Evolutionary conservation across 2,888 invertebrate genomes (phyloP).

Genomic region (Cepaea hortensis): DNA sequence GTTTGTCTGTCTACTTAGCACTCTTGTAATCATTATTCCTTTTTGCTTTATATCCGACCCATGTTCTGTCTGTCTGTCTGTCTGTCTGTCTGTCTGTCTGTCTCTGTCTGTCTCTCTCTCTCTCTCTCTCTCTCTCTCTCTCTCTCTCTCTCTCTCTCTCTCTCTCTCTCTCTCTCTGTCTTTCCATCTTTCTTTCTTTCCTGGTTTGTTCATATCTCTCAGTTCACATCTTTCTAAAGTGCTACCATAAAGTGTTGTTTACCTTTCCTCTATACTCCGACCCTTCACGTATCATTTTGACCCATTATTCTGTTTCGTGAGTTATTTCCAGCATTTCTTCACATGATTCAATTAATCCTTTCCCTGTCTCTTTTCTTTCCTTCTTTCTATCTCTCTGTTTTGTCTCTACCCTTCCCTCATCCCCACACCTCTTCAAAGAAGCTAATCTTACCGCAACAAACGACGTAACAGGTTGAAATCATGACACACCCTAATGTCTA

Average conservation of each 20-base stretch:
- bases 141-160: slow-evolving; percentile 15
- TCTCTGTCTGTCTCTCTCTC: neutral
- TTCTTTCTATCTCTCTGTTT: neutral
- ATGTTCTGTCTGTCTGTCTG: neutral
- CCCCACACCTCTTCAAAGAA: too few relatives aligned
- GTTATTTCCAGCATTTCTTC: too few relatives aligned
- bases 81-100: neutral
- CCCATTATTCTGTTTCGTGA: neutral
- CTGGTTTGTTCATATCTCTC: too few relatives aligned
- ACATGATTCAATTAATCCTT: neutral
- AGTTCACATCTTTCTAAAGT: neutral
- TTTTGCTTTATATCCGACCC: neutral
- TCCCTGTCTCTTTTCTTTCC: neutral
- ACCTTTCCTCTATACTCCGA: too few relatives aligned
- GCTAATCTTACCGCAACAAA: too few relatives aligned
- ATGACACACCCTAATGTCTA: too few relatives aligned
- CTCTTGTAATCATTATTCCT: neutral
- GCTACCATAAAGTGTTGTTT: neutral
- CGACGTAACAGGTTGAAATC: too few relatives aligned
- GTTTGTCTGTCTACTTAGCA: neutral
- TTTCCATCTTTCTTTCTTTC: neutral
- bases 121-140: neutral
- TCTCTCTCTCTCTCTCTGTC: neutral
- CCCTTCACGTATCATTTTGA: neutral
- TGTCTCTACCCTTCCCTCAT: too few relatives aligned